Base-by-base conservation (phyloP, 1,140 invertebrate genomes). In the Phymastichus coffea region DNA sequence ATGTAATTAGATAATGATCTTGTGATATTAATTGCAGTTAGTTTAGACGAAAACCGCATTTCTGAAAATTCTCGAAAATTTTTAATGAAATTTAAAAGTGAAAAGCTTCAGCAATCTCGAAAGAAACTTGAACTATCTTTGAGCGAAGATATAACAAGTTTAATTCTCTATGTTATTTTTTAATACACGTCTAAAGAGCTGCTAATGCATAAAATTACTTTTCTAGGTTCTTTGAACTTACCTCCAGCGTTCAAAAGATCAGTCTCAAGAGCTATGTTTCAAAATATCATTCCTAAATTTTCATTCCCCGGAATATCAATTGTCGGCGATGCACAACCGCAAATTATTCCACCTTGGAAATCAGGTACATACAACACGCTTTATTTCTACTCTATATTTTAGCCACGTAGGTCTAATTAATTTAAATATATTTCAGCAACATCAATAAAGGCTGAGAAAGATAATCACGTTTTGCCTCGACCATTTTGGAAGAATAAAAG, bases 11-110 rank as follows among this genome's bases (percentile, higher is more conserved):
- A 8, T 7, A 9, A 30, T 30, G 12, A 6, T 23, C 10, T 30
- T 30, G 15, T 33, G 4, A 30, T 35, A 19, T 47, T 44, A 46
- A 48, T 47, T 55, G 10, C 14, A 60, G 80, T 56, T 57, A 67
- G 59, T 54, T 56, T 84, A 10, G 82, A 85, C 66, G 78, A 76
- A 17, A 83, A 83, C 68, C 38, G 54, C 9, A 72, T 85, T 12
- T 73, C 69, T 7, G 77, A 82, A n/a, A 65, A 65, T 10, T 81
- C 74, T 4, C 70, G 82, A 61, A 66, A 57, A 23, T 85, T 84
- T 62, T 70, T 85, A 40, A 80, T 80, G 67, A 74, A 71, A 57
- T 82, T 85, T 53, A 80, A 84, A 65, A 66, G 67, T 10, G 75
- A 79, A 54, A 77, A 71, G 49, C 57, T 72, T 28, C 44, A 69